A percentile compares a stretch with the other conserved stretches of the same genome.
Evolutionary conservation across 2,888 invertebrate genomes (phyloP).

Genomic region (Brachyptera risi): DNA sequence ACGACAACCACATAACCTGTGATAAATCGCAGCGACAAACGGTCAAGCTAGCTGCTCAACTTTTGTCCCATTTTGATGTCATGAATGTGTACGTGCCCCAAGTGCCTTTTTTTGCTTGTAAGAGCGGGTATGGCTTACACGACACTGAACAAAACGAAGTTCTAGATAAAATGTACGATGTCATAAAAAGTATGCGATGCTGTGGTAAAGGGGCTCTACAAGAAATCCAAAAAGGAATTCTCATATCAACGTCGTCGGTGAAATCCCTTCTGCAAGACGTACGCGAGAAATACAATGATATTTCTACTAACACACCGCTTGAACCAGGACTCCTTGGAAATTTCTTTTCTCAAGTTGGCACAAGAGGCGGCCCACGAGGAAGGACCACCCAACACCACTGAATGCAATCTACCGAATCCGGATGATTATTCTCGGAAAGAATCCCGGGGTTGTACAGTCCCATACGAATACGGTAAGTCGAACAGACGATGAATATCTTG

Average conservation of each 20-base stretch:
- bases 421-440: constrained; percentile 35
- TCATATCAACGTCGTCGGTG: constrained; percentile 33
- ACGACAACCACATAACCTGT: constrained; percentile 34
- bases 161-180: constrained; percentile 32
- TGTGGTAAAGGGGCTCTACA: constrained; percentile 32
- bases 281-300: constrained; percentile 24
- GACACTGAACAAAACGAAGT: constrained; percentile 32
- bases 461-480: constrained; percentile 23
- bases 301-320: constrained; percentile 34
- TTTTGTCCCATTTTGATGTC: constrained; percentile 37
- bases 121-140: constrained; percentile 33
- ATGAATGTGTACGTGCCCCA: constrained; percentile 33
- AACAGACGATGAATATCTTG: constrained; percentile 28
- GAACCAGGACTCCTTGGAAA: constrained; percentile 36
- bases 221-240: constrained; percentile 34
- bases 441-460: constrained; percentile 25
- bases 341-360: constrained; percentile 34
- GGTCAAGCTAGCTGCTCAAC: constrained; percentile 35
- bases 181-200: constrained; percentile 32
- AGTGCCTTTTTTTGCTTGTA: constrained; percentile 21
- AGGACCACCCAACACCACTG: constrained; percentile 35
- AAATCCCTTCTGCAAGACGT: constrained; percentile 27
- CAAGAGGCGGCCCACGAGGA: constrained; percentile 33
- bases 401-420: constrained; percentile 33
- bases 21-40: constrained; percentile 35